Conservation (phyloP, 2,888 invertebrate genomes). For the Athalia cordata region DNA sequence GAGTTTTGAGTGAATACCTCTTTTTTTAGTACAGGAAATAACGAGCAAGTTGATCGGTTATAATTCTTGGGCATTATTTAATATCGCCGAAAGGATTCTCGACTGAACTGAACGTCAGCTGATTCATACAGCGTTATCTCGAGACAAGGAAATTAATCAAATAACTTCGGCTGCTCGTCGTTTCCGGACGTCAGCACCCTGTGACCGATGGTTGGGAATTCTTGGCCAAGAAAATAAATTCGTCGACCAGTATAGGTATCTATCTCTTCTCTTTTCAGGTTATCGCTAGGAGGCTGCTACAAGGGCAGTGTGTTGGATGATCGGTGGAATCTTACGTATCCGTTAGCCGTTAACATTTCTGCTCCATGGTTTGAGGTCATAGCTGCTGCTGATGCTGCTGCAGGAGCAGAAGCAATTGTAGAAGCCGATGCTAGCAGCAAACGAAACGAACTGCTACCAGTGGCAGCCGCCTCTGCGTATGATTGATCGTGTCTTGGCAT, state of each 20-base stretch:
- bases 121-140: conserved; percentile 33
- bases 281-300: conserved; percentile 8
- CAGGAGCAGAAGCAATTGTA: conserved; percentile 19
- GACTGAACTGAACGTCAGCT: neutral
- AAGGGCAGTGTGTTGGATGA: conserved; percentile 9
- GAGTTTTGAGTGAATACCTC: no score
- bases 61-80: conserved; percentile 18
- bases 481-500: conserved; percentile 72
- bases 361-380: conserved; percentile 1
- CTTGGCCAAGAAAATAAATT: conserved; percentile 52
- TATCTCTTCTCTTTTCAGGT: conserved; percentile 7
- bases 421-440: conserved; percentile 13
- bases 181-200: conserved; percentile 53
- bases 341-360: conserved; percentile 27
- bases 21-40: no score
- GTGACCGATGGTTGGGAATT: conserved; percentile 57
- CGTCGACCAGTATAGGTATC: conserved; percentile 43
- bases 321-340: conserved; percentile 39
- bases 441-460: conserved; percentile 20
- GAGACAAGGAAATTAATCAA: conserved; percentile 53
- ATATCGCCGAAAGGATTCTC: conserved; percentile 33
- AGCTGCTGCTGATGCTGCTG: neutral
- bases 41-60: neutral
- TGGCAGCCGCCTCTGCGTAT: conserved; percentile 56
- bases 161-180: conserved; percentile 51